Evolutionary conservation across 2,113 vertebrate species (phyloP).

Genomic region (Circaetus gallicus): DNA sequence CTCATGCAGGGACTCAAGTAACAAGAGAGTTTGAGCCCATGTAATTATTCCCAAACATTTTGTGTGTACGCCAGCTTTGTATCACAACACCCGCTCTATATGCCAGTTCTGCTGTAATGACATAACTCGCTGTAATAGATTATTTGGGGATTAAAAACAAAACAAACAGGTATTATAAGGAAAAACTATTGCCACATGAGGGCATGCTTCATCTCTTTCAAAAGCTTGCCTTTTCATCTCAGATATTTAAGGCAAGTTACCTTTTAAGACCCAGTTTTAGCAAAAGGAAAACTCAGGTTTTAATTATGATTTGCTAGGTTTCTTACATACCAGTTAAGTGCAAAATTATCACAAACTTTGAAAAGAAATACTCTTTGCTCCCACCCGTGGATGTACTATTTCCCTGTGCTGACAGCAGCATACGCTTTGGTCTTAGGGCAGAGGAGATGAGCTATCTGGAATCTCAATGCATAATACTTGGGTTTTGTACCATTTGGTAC

Average conservation of each 20-base stretch:
- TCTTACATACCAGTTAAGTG: background rate
- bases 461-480: background rate
- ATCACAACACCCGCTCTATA: background rate
- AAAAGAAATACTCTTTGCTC: background rate
- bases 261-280: background rate
- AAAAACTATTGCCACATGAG: slow-evolving; percentile 61
- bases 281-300: background rate
- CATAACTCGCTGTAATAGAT: background rate
- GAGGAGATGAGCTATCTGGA: background rate
- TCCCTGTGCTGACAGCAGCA: background rate
- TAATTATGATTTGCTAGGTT: background rate
- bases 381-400: background rate
- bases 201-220: slow-evolving; percentile 54
- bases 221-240: background rate
- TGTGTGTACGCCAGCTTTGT: background rate
- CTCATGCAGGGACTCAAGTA: background rate
- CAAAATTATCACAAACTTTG: background rate
- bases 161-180: slow-evolving; percentile 30
- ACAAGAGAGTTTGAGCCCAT: background rate
- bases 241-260: background rate
- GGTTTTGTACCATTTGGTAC: background rate
- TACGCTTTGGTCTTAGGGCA: background rate
- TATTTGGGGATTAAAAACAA: background rate
- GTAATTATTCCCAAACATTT: background rate
- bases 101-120: background rate